Conservation (phyloP, 2,888 invertebrate species). For the Dexiosoma caninum region DNA sequence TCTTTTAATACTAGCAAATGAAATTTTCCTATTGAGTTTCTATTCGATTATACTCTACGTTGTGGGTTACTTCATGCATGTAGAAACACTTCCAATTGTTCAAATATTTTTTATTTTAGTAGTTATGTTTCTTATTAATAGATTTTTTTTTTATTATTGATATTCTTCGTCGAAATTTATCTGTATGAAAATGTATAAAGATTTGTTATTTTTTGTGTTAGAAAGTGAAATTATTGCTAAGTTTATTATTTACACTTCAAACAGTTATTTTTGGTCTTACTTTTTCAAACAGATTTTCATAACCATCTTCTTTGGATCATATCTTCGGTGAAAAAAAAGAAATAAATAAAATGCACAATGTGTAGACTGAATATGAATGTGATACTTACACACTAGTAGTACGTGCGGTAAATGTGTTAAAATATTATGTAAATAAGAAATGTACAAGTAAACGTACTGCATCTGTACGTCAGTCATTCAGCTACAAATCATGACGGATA, state of each 20-base stretch:
- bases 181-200: not conserved
- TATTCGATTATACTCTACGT: too few species aligned
- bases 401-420: constrained; percentile 61
- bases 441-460: not conserved
- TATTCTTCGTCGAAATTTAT: not conserved
- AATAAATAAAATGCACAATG: constrained; percentile 29
- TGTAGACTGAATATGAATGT: not conserved
- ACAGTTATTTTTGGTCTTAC: constrained; percentile 8
- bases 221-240: constrained; percentile 59
- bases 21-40: constrained; percentile 39
- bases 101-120: constrained; percentile 16
- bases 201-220: constrained; percentile 27
- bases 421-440: constrained; percentile 60
- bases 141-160: not conserved
- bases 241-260: constrained; percentile 56
- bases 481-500: constrained; percentile 20
- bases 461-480: not conserved
- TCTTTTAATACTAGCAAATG: too few species aligned
- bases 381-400: constrained; percentile 12
- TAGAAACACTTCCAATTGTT: constrained; percentile 42
- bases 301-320: constrained; percentile 9
- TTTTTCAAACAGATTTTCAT: constrained; percentile 26
- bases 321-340: constrained; percentile 12
- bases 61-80: not conserved
- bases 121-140: constrained; percentile 18